Conservation (phyloP, 92 coral and sea anemone genomes). For the Heliopora coerulea region DNA sequence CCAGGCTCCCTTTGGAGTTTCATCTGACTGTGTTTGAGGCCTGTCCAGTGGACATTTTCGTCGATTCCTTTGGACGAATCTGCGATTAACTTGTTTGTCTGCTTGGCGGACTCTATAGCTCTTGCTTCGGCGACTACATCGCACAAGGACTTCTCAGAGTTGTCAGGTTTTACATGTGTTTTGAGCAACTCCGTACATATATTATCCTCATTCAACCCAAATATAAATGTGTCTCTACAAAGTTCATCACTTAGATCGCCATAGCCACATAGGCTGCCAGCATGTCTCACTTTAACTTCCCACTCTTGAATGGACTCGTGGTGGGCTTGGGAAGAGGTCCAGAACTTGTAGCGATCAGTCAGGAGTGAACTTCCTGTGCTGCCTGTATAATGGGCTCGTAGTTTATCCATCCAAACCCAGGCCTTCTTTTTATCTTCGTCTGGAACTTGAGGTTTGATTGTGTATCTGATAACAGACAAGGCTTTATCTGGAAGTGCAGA, state of each 20-base stretch:
- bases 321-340: constrained; percentile 19
- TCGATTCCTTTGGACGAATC: constrained; percentile 43
- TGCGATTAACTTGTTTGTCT: constrained; percentile 36
- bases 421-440: constrained; percentile 47
- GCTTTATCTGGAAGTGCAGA: constrained; percentile 56
- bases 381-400: constrained; percentile 43
- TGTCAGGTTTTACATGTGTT: constrained; percentile 51
- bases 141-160: constrained; percentile 29
- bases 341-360: constrained; percentile 40
- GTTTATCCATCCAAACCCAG: constrained; percentile 54
- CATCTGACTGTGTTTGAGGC: constrained; percentile 42
- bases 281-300: constrained; percentile 46
- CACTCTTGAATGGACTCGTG: constrained; percentile 52
- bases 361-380: constrained; percentile 38
- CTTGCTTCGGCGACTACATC: constrained; percentile 52
- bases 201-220: constrained; percentile 38
- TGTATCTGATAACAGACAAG: constrained; percentile 47
- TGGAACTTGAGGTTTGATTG: constrained; percentile 44
- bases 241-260: constrained; percentile 40
- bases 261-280: constrained; percentile 48
- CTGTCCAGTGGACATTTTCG: constrained; percentile 48
- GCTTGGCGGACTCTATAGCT: constrained; percentile 48
- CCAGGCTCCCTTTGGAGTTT: constrained; percentile 45
- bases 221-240: constrained; percentile 47
- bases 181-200: constrained; percentile 49